A percentile compares a stretch with the other conserved stretches of the same genome.
Evolutionary conservation across 2,888 invertebrate species (phyloP).

Genomic region (Brachyptera risi): DNA sequence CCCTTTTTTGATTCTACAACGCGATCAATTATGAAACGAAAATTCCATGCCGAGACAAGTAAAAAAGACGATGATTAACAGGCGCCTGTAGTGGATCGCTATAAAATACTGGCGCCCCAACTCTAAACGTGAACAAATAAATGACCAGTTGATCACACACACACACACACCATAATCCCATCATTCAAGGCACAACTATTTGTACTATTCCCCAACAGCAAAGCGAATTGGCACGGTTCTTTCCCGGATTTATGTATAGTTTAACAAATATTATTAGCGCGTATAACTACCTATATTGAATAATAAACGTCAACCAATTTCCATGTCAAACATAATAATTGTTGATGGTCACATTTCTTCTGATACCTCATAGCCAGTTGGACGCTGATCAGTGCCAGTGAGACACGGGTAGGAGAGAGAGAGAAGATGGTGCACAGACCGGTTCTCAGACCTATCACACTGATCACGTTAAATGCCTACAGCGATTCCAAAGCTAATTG

Average conservation of each 20-base stretch:
- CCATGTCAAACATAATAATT: slow-evolving; percentile 19
- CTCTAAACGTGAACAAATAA: too few species aligned
- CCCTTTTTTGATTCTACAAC: too few species aligned
- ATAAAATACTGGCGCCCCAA: too few species aligned
- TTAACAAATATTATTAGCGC: slow-evolving; percentile 6
- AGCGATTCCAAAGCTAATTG: slow-evolving; percentile 21
- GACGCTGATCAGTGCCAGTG: not conserved
- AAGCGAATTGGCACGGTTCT: too few species aligned
- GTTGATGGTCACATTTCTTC: slow-evolving; percentile 9
- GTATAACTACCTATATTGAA: slow-evolving; percentile 7
- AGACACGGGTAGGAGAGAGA: slow-evolving; percentile 10
- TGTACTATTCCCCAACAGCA: too few species aligned
- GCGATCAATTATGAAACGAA: too few species aligned
- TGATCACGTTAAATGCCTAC: slow-evolving; percentile 9
- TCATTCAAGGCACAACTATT: too few species aligned
- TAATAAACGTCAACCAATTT: slow-evolving; percentile 19
- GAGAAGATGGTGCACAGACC: slow-evolving; percentile 3
- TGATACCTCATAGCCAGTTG: not conserved
- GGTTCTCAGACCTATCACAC: slow-evolving; percentile 11
- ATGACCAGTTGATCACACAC: too few species aligned
- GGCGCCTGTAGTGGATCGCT: too few species aligned
- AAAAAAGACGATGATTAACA: not conserved
- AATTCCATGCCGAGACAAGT: too few species aligned
- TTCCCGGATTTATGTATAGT: not conserved
- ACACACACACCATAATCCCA: too few species aligned